These are phyloP conservation scores for Xanthostigma xanthostigma DNA, from an alignment of 2,888 invertebrate genomes.

Conservation along the genomic window DNA sequence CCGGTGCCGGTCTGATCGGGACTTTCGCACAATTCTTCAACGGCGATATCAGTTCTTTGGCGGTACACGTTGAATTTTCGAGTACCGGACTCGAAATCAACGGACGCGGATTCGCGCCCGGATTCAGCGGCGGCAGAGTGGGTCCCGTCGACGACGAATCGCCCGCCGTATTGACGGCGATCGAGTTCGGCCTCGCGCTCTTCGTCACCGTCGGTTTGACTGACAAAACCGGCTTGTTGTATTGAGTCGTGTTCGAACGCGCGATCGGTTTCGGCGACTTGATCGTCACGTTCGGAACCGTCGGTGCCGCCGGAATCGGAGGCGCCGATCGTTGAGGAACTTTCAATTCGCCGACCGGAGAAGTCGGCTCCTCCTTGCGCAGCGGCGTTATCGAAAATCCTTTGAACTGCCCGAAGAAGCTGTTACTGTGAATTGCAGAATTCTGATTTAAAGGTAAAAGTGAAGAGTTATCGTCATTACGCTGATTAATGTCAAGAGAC, in stretches of 20 bases:
- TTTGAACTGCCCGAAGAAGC: conserved; percentile 75
- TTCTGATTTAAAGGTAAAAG: conserved; percentile 40
- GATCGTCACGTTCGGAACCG: conserved; percentile 20
- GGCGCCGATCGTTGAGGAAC: conserved; percentile 44
- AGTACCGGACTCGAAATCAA: conserved; percentile 70
- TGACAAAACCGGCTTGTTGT: conserved; percentile 1
- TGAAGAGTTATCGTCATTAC: conserved; percentile 56
- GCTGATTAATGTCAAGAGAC: conserved; percentile 34
- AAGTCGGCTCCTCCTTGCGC: conserved; percentile 25
- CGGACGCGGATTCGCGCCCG: conserved; percentile 47
- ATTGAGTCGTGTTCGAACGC: conserved; percentile 13
- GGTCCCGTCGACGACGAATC: conserved; percentile 30
- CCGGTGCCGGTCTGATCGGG: conserved; percentile 44
- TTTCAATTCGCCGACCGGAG: conserved; percentile 23
- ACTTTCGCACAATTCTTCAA: conserved; percentile 42
- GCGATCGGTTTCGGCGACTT: conserved; percentile 22
- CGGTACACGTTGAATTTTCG: conserved; percentile 67
- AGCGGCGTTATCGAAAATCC: conserved; percentile 66
- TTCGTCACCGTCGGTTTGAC: conserved; percentile 11
- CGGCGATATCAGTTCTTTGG: conserved; percentile 54
- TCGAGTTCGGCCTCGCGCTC: conserved; percentile 28
- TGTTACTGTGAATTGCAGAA: conserved; percentile 32
- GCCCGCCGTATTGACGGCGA: conserved; percentile 29
- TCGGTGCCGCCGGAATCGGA: conserved; percentile 43
- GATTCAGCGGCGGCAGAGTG: conserved; percentile 47